These are phyloP conservation scores for Eurystomus gularis DNA, from an alignment of 2,113 vertebrate genomes.

Conservation along the genomic window DNA sequence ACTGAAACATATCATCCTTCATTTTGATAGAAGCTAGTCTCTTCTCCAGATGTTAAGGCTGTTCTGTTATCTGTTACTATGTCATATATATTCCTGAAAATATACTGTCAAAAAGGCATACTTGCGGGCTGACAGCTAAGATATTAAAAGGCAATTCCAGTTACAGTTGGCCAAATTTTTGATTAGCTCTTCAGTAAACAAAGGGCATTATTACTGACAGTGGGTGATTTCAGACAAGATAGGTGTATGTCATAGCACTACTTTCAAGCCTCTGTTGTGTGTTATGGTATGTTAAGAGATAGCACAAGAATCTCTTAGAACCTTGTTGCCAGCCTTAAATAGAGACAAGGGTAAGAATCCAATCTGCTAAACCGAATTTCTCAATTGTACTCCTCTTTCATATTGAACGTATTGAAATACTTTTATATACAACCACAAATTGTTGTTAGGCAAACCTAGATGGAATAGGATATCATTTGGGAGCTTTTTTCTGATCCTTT, in stretches of 20 bases:
- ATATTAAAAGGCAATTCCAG: conserved; percentile 40
- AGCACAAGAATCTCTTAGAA: not conserved
- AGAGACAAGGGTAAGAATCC: not conserved
- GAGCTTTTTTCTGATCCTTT: conserved; percentile 4
- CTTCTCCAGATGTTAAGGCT: conserved; percentile 29
- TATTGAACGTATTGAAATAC: not conserved
- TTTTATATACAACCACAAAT: not conserved
- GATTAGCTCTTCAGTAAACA: conserved; percentile 53
- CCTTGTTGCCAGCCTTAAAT: not conserved
- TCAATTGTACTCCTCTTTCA: not conserved
- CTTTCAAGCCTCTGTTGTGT: not conserved
- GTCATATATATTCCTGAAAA: conserved; percentile 10
- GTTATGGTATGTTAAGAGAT: not conserved
- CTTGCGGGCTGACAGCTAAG: not conserved
- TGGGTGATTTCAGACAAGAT: not conserved
- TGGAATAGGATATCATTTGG: not conserved
- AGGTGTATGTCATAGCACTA: not conserved
- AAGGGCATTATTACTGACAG: conserved; percentile 13
- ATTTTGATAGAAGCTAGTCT: conserved; percentile 31
- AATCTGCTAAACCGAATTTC: not conserved
- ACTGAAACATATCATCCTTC: conserved; percentile 3
- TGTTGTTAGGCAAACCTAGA: not conserved
- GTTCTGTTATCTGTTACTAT: conserved; percentile 3
- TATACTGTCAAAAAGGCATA: not conserved
- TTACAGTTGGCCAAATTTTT: conserved; percentile 34